Evolutionary conservation across 2,797 vertebrate species (phyloP).

Genomic region (Crenuchus spilurus): DNA sequence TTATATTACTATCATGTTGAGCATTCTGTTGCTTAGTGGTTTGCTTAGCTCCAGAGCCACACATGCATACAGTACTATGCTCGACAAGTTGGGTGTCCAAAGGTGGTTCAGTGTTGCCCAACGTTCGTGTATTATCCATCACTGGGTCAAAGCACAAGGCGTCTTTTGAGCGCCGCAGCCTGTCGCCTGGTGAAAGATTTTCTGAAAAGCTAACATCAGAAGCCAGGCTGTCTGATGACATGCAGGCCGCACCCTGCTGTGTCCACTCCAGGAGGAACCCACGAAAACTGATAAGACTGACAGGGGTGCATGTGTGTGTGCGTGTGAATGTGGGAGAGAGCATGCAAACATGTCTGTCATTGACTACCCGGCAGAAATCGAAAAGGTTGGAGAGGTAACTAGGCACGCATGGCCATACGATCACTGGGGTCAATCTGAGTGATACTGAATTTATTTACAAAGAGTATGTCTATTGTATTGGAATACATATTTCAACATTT

Average conservation of each 20-base stretch:
- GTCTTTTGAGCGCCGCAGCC: slow-evolving; percentile 53
- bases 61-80: neutral
- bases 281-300: slow-evolving; percentile 61
- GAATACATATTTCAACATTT: neutral
- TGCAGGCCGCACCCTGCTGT: slow-evolving; percentile 70
- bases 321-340: neutral
- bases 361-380: neutral
- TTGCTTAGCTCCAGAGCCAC: neutral
- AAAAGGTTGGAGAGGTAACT: neutral
- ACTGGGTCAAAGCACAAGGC: slow-evolving; percentile 53
- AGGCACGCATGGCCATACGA: neutral
- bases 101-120: slow-evolving; percentile 45
- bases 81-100: slow-evolving; percentile 26
- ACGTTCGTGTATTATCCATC: slow-evolving; percentile 63
- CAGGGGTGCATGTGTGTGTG: slow-evolving; percentile 38
- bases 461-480: neutral
- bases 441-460: neutral
- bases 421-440: neutral
- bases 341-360: neutral
- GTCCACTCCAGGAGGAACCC: slow-evolving; percentile 70
- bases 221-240: slow-evolving; percentile 60
- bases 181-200: slow-evolving; percentile 60
- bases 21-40: neutral
- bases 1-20: neutral
- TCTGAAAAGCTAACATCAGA: slow-evolving; percentile 69